phyloP scores from a whole-genome alignment of 2,888 invertebrate species.

The Crioceris asparagi region DNA sequence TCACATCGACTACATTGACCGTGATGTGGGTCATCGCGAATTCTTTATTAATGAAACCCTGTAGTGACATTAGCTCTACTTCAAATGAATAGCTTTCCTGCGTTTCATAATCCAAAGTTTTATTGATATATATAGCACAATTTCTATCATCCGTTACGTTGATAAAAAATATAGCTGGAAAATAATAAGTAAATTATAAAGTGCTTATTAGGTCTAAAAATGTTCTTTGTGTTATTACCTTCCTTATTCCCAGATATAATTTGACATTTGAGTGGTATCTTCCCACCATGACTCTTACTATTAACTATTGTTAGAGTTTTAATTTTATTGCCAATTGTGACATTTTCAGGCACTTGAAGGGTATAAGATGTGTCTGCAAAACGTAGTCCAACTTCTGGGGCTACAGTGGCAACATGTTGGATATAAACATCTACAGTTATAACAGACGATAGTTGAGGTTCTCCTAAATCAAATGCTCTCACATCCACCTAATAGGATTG shows the following conservation, averaged over 20 bases:
- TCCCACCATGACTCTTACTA: constrained; percentile 54
- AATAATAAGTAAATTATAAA: neutral
- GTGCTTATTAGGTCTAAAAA: neutral
- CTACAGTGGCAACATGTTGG: constrained; percentile 58
- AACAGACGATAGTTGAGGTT: constrained; percentile 72
- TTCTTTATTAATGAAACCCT: constrained; percentile 70
- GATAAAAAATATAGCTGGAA: constrained; percentile 58
- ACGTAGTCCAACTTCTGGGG: constrained; percentile 66
- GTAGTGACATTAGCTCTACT: constrained; percentile 67
- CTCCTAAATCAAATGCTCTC: constrained; percentile 76
- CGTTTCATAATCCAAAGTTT: constrained; percentile 70
- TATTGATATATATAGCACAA: constrained; percentile 67
- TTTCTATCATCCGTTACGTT: constrained; percentile 69
- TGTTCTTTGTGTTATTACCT: constrained; percentile 37
- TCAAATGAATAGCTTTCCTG: constrained; percentile 62
- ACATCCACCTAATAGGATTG: constrained; percentile 57
- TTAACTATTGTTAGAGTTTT: constrained; percentile 66
- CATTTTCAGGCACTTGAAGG: constrained; percentile 71
- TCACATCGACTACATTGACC: constrained; percentile 75
- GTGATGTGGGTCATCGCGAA: constrained; percentile 64
- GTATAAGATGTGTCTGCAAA: constrained; percentile 82
- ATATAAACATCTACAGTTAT: constrained; percentile 74
- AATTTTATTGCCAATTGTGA: constrained; percentile 53
- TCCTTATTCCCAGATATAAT: constrained; percentile 68
- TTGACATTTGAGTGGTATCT: constrained; percentile 66